phyloP scores from a whole-genome alignment of 2,113 vertebrate species.

The Indri indri region DNA sequence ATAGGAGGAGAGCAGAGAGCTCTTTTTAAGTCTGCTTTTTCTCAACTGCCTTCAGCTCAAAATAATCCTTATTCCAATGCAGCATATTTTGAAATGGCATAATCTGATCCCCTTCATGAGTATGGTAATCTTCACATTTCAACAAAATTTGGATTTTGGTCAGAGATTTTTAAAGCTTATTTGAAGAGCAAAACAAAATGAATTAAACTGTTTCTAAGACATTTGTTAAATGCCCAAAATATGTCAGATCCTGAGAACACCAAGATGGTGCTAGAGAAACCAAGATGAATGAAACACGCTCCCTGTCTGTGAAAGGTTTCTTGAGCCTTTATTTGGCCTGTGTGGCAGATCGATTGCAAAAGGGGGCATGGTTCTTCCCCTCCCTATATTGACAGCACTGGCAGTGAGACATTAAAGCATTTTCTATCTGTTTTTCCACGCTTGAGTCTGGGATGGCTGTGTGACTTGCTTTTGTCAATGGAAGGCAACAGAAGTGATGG shows the following conservation, averaged over 20 bases:
- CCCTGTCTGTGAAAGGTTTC: not conserved
- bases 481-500: not conserved
- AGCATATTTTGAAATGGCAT: not conserved
- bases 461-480: not conserved
- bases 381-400: not conserved
- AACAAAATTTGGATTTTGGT: constrained; percentile 20
- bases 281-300: not conserved
- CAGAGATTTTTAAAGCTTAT: constrained; percentile 3
- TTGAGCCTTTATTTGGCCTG: not conserved
- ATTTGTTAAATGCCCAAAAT: not conserved
- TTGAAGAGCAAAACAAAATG: constrained; percentile 19
- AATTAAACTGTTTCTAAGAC: constrained; percentile 14
- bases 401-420: not conserved
- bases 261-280: not conserved
- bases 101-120: not conserved
- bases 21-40: not conserved
- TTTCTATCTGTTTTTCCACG: not conserved
- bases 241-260: not conserved
- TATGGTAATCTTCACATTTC: constrained; percentile 22
- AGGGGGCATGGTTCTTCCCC: not conserved
- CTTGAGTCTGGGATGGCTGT: not conserved
- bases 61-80: not conserved
- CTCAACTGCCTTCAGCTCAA: not conserved
- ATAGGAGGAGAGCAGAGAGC: not conserved
- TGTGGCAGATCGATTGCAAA: not conserved